Evolutionary conservation across 2,113 vertebrate species (phyloP).

Genomic region (Plecotus auritus): DNA sequence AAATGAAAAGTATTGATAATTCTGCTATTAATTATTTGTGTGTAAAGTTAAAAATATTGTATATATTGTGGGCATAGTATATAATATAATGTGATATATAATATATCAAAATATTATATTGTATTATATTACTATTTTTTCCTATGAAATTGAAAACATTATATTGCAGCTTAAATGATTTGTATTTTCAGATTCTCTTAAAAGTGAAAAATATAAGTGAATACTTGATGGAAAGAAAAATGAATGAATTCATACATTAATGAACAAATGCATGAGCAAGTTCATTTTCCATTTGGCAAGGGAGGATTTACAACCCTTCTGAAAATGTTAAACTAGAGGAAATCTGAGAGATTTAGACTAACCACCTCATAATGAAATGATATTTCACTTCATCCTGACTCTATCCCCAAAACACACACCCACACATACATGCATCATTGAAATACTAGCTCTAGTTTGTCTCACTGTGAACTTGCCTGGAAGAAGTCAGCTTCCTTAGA

Average conservation of each 20-base stretch:
- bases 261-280: background rate
- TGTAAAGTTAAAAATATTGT: background rate
- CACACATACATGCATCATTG: background rate
- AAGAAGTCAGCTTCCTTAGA: background rate
- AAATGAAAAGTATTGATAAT: background rate
- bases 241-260: background rate
- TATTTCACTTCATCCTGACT: background rate
- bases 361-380: background rate
- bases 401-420: background rate
- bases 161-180: background rate
- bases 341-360: constrained; percentile 4
- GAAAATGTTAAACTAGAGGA: background rate
- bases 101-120: background rate
- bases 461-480: background rate
- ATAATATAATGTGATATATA: background rate
- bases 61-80: background rate
- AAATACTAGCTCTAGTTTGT: background rate
- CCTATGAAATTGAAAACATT: background rate
- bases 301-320: background rate
- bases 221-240: background rate
- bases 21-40: background rate
- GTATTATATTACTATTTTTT: background rate
- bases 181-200: background rate
- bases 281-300: background rate
- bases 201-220: background rate